Evolutionary conservation across 2,113 vertebrate species (phyloP).

Genomic region (Odocoileus hemionus): DNA sequence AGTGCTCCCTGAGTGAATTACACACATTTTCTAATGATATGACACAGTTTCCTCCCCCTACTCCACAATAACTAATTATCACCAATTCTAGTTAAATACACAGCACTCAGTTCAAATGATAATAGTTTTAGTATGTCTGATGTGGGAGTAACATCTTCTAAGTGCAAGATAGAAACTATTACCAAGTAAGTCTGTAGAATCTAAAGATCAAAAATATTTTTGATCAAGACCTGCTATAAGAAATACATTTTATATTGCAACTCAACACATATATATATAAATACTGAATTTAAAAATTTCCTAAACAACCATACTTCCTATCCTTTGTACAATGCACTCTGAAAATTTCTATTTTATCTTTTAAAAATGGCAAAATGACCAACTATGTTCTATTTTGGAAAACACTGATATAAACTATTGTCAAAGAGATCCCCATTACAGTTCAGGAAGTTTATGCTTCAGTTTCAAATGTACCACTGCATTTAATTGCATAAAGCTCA

Average conservation of each 20-base stretch:
- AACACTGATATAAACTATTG: neutral
- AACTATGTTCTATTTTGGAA: neutral
- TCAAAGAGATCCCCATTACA: neutral
- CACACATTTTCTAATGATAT: neutral
- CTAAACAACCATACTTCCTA: neutral
- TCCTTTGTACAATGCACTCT: neutral
- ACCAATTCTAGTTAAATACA: neutral
- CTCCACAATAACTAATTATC: neutral
- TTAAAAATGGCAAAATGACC: neutral
- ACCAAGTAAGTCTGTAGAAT: slow-evolving; percentile 14
- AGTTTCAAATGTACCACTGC: neutral
- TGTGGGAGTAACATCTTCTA: neutral
- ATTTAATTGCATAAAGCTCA: slow-evolving; percentile 13
- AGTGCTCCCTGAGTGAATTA: neutral
- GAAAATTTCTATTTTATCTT: neutral
- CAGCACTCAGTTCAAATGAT: neutral
- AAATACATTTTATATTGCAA: neutral
- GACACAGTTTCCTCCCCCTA: neutral
- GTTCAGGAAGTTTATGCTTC: slow-evolving; percentile 22
- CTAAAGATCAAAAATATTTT: neutral
- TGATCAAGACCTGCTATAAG: neutral
- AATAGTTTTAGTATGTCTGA: neutral
- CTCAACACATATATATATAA: neutral
- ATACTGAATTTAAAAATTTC: neutral
- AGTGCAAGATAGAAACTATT: neutral